phyloP scores from a whole-genome alignment of 2,888 invertebrate genomes.

The Eristalis tenax region DNA sequence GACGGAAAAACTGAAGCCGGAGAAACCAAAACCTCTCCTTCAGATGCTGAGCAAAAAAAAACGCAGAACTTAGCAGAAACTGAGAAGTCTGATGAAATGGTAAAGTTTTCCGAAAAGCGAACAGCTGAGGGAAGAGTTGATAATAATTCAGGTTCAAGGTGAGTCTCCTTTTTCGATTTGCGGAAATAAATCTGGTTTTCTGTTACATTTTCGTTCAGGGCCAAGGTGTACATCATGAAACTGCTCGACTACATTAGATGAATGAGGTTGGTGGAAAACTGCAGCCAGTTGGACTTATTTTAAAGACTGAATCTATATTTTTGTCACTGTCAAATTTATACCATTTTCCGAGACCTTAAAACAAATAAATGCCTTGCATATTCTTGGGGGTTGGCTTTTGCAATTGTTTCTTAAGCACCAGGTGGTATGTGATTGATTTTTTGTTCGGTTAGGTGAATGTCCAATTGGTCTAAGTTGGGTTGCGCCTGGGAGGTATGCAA shows the following conservation, averaged over 20 bases:
- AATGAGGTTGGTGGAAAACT: not conserved
- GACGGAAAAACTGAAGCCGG: constrained; percentile 22
- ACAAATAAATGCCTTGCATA: not conserved
- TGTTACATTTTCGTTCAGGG: constrained; percentile 16
- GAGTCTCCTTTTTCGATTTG: not conserved
- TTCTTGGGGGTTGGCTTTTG: not conserved
- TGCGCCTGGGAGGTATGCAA: not conserved
- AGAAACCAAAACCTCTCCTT: constrained; percentile 7
- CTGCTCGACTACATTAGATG: constrained; percentile 51
- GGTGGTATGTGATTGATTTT: not conserved
- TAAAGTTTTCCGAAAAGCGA: constrained; percentile 12
- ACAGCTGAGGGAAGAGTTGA: constrained; percentile 24
- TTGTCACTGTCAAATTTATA: not conserved
- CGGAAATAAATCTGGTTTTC: not conserved
- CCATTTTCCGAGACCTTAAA: not conserved
- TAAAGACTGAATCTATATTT: constrained; percentile 29
- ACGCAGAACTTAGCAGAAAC: constrained; percentile 21
- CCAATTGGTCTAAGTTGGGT: not conserved
- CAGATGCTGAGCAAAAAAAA: constrained; percentile 56
- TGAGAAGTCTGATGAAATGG: not conserved
- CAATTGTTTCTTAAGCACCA: not conserved
- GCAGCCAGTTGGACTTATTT: not conserved
- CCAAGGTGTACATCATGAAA: constrained; percentile 59
- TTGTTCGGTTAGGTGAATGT: not conserved
- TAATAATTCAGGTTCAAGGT: constrained; percentile 48